Evolutionary conservation across 2,113 vertebrate genomes (phyloP).

Genomic region (Myotis davidii): DNA sequence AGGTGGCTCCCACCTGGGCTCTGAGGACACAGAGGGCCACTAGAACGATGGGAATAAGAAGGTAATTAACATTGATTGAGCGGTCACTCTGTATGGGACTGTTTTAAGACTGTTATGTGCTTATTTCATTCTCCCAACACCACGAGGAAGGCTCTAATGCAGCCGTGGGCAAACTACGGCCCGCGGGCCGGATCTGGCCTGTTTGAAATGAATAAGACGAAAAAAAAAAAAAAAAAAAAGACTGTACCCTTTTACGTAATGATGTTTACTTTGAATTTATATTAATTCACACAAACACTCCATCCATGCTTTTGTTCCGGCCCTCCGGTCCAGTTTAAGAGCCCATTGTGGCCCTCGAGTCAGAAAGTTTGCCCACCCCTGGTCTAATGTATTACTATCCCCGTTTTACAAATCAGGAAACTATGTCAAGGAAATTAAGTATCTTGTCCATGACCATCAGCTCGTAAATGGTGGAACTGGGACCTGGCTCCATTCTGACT

Average conservation of each 20-base stretch:
- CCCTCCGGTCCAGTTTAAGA: too few species aligned
- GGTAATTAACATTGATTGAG: neutral
- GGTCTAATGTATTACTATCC: neutral
- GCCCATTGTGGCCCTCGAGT: too few species aligned
- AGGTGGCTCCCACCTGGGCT: neutral
- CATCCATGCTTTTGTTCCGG: too few species aligned
- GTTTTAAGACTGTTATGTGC: neutral
- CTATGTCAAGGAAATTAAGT: neutral
- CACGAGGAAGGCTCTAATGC: neutral
- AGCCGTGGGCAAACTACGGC: too few species aligned
- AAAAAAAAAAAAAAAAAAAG: too few species aligned
- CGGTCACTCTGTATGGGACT: neutral
- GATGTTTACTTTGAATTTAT: too few species aligned
- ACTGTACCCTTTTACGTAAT: too few species aligned
- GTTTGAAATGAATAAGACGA: too few species aligned
- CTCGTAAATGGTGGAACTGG: constrained; percentile 2
- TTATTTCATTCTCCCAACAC: neutral
- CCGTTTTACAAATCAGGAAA: neutral
- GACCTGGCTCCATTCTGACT: neutral
- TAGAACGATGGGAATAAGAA: neutral
- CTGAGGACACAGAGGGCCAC: neutral
- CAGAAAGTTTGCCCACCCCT: too few species aligned
- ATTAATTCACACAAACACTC: too few species aligned
- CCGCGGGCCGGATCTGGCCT: too few species aligned
- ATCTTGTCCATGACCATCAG: neutral